Conservation (phyloP, 2,113 vertebrate genomes). For the Sander vitreus region DNA sequence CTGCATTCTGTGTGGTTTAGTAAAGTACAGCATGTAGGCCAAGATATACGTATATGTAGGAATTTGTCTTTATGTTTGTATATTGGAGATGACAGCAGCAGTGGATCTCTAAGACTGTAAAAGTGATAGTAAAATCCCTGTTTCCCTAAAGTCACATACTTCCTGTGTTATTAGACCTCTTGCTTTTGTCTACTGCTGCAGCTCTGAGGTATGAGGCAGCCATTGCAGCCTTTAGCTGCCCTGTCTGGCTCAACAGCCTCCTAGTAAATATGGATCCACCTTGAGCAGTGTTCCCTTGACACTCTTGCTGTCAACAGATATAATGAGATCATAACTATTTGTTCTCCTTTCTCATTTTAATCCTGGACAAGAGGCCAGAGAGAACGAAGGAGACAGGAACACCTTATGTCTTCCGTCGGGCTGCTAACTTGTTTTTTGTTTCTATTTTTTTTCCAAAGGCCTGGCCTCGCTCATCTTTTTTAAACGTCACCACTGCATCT, state of each 20-base stretch:
- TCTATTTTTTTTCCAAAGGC: constrained; percentile 12
- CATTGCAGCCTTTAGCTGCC: constrained; percentile 25
- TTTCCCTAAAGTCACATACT: constrained; percentile 46
- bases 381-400: constrained; percentile 20
- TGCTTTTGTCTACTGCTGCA: constrained; percentile 40
- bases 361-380: constrained; percentile 37
- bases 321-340: constrained; percentile 73
- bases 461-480: constrained; percentile 7
- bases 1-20: background rate
- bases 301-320: constrained; percentile 56
- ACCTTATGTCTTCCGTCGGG: constrained; percentile 22
- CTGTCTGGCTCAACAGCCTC: constrained; percentile 52
- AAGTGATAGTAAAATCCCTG: constrained; percentile 46
- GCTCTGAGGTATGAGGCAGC: constrained; percentile 22
- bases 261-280: constrained; percentile 60
- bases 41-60: background rate
- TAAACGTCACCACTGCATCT: background rate
- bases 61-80: constrained; percentile 32
- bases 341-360: constrained; percentile 62
- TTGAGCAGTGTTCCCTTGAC: constrained; percentile 43
- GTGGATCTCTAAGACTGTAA: constrained; percentile 46
- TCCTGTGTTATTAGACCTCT: constrained; percentile 34
- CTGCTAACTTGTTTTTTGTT: constrained; percentile 23
- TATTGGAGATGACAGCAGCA: constrained; percentile 35
- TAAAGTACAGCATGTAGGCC: constrained; percentile 1